phyloP scores from a whole-genome alignment of 2,797 vertebrate species.

The Melopsittacus undulatus region DNA sequence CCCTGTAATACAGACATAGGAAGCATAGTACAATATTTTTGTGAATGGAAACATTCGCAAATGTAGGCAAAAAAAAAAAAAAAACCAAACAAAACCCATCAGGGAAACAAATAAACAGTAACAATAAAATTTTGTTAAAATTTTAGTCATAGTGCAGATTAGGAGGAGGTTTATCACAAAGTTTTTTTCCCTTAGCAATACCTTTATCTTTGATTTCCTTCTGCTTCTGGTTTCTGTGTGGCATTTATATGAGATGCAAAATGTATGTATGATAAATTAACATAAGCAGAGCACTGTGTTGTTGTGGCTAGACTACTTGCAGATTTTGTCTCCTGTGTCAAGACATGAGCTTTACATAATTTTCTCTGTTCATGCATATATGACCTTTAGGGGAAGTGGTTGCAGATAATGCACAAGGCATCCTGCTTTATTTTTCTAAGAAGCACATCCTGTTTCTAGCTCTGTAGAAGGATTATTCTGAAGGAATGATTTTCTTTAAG shows the following conservation, averaged over 20 bases:
- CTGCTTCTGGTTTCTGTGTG: background rate
- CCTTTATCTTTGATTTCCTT: background rate
- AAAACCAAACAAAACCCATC: rapidly evolving
- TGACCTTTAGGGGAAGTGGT: background rate
- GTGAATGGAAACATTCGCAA: background rate
- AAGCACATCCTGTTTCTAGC: background rate
- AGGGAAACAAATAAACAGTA: background rate
- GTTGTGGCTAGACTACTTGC: background rate
- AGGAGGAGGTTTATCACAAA: background rate
- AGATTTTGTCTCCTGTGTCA: background rate
- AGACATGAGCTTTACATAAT: background rate
- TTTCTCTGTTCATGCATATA: background rate
- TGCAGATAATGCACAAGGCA: background rate
- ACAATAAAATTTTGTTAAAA: background rate
- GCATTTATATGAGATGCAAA: background rate
- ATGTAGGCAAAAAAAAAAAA: background rate
- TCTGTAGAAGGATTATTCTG: background rate
- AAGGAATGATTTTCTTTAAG: background rate
- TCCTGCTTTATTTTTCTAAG: background rate
- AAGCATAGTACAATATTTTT: background rate
- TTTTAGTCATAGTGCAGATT: background rate
- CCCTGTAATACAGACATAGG: background rate
- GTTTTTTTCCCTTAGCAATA: background rate
- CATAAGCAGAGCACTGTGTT: background rate
- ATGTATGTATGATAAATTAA: background rate